These are phyloP conservation scores for Mionectes macconnelli DNA, from an alignment of 2,113 vertebrate genomes.

Conservation along the genomic window DNA sequence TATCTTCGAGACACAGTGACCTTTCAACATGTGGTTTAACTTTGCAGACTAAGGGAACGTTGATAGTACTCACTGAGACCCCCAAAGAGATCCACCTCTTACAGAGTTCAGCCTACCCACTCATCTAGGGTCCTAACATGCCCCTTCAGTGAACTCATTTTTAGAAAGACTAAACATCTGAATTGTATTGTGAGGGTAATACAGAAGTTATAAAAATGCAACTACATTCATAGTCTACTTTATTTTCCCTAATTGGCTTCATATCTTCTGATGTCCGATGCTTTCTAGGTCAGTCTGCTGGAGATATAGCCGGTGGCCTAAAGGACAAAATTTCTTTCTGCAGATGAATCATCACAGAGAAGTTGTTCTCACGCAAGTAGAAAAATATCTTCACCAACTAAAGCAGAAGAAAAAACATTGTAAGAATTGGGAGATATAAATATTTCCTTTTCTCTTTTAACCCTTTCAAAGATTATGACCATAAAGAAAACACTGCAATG, in stretches of 20 bases:
- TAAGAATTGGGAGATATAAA: not conserved
- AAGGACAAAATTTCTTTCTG: not conserved
- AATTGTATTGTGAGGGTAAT: not conserved
- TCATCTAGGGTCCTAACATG: not conserved
- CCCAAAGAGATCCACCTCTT: not conserved
- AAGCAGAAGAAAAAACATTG: not conserved
- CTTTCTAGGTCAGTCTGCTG: not conserved
- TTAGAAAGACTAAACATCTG: not conserved
- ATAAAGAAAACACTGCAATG: not conserved
- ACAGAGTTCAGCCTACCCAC: not conserved
- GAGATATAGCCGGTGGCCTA: accelerated
- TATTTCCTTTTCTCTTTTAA: not conserved
- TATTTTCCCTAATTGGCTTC: not conserved
- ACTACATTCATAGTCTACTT: not conserved
- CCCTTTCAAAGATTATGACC: not conserved
- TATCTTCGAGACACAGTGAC: not conserved
- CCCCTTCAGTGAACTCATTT: not conserved
- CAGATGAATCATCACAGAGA: not conserved
- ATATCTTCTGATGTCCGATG: not conserved
- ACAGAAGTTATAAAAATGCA: not conserved
- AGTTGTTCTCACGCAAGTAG: accelerated
- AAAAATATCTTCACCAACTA: not conserved
- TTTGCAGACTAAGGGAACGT: not conserved
- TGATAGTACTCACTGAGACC: not conserved
- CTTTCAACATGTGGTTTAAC: not conserved